Evolutionary conservation across 2,797 vertebrate species (phyloP).

Genomic region (Ptychobarbus kaznakovi): DNA sequence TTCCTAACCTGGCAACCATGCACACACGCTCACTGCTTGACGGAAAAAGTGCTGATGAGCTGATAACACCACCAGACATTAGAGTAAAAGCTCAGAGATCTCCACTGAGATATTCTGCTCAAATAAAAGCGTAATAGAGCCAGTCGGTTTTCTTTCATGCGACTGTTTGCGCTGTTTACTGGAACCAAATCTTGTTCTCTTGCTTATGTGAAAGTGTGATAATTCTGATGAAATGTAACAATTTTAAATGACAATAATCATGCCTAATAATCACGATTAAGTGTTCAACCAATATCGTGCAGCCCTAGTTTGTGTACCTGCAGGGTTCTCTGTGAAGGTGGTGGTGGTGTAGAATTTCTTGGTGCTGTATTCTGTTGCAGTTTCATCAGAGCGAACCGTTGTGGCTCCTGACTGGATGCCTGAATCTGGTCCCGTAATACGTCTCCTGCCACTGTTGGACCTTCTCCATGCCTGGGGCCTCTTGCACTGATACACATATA

Average conservation of each 20-base stretch:
- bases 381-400: slow-evolving; percentile 72
- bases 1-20: not conserved
- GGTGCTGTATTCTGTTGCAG: slow-evolving; percentile 60
- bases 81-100: not conserved
- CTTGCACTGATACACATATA: slow-evolving; percentile 66
- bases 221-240: not conserved
- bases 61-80: not conserved
- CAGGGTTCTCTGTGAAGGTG: slow-evolving; percentile 65
- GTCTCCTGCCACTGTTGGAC: slow-evolving; percentile 75
- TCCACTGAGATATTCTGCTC: not conserved
- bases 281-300: not conserved
- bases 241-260: not conserved
- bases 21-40: not conserved
- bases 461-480: slow-evolving; percentile 66
- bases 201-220: not conserved
- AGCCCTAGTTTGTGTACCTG: slow-evolving; percentile 59
- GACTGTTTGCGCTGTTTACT: too few species aligned
- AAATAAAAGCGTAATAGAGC: not conserved
- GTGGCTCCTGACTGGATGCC: slow-evolving; percentile 80
- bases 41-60: not conserved
- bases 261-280: not conserved
- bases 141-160: not conserved
- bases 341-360: slow-evolving; percentile 72
- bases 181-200: too few species aligned
- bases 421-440: slow-evolving; percentile 70